Evolutionary conservation across 2,888 invertebrate genomes (phyloP).

Genomic region (Brachypalpus laphriformis): DNA sequence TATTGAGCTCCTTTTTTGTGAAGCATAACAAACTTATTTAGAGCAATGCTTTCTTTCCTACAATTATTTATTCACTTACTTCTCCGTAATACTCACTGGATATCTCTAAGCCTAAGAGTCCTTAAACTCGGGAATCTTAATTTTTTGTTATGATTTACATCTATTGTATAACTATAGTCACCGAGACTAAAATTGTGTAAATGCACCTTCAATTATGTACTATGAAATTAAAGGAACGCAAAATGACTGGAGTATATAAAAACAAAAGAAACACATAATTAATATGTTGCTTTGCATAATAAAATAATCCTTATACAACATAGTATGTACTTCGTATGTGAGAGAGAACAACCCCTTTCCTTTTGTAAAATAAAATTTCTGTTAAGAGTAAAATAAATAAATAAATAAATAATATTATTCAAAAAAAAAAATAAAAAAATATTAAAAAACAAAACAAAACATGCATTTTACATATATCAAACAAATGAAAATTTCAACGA

Average conservation of each 20-base stretch:
- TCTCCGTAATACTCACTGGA: too few relatives aligned
- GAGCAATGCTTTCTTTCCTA: too few relatives aligned
- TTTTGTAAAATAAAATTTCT: conserved; percentile 69
- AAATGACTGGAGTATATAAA: neutral
- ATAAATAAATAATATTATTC: conserved; percentile 4
- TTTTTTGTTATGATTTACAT: neutral
- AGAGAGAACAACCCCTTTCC: conserved; percentile 25
- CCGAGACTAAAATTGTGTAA: neutral
- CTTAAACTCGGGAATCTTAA: too few relatives aligned
- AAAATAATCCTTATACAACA: neutral
- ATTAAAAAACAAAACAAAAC: conserved; percentile 16
- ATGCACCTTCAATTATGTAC: neutral
- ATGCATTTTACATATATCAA: conserved; percentile 30
- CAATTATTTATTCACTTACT: too few relatives aligned
- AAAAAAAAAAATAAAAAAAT: conserved; percentile 14
- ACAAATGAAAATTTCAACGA: conserved; percentile 67
- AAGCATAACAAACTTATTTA: too few relatives aligned
- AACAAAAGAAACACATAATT: neutral
- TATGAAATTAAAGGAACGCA: neutral
- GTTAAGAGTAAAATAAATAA: conserved; percentile 11
- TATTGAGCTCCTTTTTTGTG: too few relatives aligned
- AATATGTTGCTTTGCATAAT: neutral
- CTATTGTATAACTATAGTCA: neutral
- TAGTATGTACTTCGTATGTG: neutral
- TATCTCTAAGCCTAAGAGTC: neutral